Percentiles rank a stretch among this genome's conserved stretches.
These are phyloP conservation scores for Aelia acuminata DNA, from an alignment of 2,888 invertebrate genomes.

Conservation along the genomic window DNA sequence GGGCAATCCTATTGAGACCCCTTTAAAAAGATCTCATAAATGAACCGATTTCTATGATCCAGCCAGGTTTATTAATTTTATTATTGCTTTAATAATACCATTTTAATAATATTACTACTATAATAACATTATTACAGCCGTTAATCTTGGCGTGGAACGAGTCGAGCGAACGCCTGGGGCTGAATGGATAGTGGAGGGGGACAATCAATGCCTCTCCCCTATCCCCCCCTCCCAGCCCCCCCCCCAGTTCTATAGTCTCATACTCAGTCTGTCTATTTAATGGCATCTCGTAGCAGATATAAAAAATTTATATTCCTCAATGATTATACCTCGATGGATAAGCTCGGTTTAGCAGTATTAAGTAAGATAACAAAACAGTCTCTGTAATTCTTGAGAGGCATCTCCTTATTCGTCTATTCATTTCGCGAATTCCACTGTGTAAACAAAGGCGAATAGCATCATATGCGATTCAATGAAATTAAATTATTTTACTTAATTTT, in stretches of 20 bases:
- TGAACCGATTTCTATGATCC: not conserved
- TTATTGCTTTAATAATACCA: not conserved
- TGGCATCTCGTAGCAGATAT: not conserved
- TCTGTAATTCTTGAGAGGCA: no score
- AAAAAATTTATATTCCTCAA: not conserved
- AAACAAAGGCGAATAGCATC: no score
- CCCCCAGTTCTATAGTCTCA: not conserved
- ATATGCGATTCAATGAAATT: no score
- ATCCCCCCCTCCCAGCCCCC: not conserved
- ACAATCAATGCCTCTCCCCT: slow-evolving; percentile 44
- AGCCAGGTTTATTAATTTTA: not conserved
- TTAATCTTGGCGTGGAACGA: not conserved
- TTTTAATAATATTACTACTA: not conserved
- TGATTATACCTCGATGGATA: no score
- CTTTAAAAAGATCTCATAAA: not conserved
- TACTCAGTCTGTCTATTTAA: not conserved
- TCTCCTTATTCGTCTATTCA: no score
- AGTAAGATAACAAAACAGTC: no score
- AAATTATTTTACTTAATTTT: no score
- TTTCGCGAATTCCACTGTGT: no score
- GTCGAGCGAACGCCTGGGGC: not conserved
- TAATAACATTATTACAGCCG: not conserved
- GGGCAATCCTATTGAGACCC: not conserved
- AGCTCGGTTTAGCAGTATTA: no score
- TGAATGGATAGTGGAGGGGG: slow-evolving; percentile 20